These are phyloP conservation scores for Nasonovia ribisnigri DNA, from an alignment of 2,888 invertebrate species.

Conservation along the genomic window DNA sequence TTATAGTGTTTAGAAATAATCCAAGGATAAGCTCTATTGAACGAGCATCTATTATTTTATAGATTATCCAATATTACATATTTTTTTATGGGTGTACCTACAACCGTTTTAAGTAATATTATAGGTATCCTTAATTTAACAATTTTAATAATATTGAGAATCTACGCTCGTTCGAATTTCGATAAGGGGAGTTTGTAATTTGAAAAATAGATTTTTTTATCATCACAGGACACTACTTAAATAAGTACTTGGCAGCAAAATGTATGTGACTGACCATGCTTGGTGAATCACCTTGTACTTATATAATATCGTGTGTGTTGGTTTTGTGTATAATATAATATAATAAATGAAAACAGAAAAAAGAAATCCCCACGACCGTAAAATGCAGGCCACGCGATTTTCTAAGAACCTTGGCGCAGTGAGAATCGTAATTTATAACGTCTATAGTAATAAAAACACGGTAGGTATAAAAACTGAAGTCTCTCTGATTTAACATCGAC, in stretches of 20 bases:
- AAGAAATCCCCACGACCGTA: background rate
- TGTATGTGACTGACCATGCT: background rate
- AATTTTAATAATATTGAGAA: background rate
- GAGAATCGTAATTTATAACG: slow-evolving; percentile 40
- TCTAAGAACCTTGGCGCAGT: background rate
- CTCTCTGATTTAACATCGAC: slow-evolving; percentile 34
- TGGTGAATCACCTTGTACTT: background rate
- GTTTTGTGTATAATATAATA: background rate
- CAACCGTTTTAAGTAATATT: background rate
- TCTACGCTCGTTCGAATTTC: background rate
- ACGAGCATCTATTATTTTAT: too few relatives aligned
- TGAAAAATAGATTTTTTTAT: background rate
- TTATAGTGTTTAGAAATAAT: background rate
- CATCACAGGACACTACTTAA: too few relatives aligned
- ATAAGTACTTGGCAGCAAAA: too few relatives aligned
- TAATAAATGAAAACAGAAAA: background rate
- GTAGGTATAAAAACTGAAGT: background rate
- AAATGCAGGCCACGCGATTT: slow-evolving; percentile 20
- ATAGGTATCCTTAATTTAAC: background rate
- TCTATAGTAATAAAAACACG: slow-evolving; percentile 26
- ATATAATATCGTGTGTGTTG: background rate
- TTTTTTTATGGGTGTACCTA: background rate
- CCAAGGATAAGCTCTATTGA: background rate
- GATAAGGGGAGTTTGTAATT: background rate
- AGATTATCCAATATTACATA: background rate